phyloP scores from a whole-genome alignment of 2,888 invertebrate genomes.

The Drosophila paracracens region DNA sequence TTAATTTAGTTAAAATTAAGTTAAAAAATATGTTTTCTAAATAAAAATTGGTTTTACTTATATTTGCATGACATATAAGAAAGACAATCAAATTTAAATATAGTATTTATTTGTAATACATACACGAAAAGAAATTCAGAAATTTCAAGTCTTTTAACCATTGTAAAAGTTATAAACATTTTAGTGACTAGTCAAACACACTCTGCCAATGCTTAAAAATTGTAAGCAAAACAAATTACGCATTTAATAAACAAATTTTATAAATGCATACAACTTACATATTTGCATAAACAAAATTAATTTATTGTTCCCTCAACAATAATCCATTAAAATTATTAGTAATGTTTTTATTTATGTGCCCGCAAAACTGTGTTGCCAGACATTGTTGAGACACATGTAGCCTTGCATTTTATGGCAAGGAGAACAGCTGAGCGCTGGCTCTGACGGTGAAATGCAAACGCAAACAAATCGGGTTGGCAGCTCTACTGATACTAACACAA shows the following conservation, averaged over 20 bases:
- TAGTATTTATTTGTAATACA: not conserved
- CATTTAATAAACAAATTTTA: constrained; percentile 1
- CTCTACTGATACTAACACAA: constrained; percentile 37
- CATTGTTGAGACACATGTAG: constrained; percentile 34
- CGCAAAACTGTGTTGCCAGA: constrained; percentile 25
- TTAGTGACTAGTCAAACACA: not conserved
- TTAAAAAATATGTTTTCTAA: not conserved
- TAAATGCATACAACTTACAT: not conserved
- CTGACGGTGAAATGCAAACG: constrained; percentile 19
- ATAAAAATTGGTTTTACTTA: not conserved
- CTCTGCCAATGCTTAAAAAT: not conserved
- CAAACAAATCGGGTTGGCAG: constrained; percentile 37
- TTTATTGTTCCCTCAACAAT: not conserved
- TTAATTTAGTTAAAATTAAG: not conserved
- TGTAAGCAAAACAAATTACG: not conserved
- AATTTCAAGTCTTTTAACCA: not conserved
- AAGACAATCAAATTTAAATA: not conserved
- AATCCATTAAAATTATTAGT: not conserved
- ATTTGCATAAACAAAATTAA: not conserved
- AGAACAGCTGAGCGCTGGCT: constrained; percentile 43
- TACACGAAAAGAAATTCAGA: not conserved
- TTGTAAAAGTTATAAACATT: not conserved
- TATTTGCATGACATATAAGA: not conserved
- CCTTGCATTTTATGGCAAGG: constrained; percentile 2
- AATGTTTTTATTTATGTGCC: constrained; percentile 2